Percentiles rank a stretch among this genome's conserved stretches.
phyloP scores from a whole-genome alignment of 2,113 vertebrate genomes.

The Monarcha castaneiventris region DNA sequence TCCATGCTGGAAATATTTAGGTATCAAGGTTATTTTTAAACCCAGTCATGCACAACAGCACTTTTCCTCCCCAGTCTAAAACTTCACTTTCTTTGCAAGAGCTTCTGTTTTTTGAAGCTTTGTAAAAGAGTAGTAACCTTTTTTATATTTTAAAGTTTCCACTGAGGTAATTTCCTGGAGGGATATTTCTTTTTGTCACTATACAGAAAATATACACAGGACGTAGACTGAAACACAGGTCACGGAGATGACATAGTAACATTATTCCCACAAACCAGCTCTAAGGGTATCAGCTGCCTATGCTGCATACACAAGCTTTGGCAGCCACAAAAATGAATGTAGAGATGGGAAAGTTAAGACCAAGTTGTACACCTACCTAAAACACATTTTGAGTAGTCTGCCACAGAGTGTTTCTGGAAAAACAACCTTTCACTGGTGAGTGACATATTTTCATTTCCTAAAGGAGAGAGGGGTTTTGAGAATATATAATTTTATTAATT shows the following conservation, averaged over 20 bases:
- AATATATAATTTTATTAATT: background rate
- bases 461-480: background rate
- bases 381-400: background rate
- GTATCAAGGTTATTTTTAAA: background rate
- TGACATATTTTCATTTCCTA: background rate
- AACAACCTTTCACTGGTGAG: background rate
- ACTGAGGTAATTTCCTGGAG: background rate
- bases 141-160: background rate
- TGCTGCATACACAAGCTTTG: background rate
- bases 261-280: background rate
- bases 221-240: background rate
- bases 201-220: background rate
- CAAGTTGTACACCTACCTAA: background rate
- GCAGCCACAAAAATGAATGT: background rate
- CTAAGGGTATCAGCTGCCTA: background rate
- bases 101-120: background rate
- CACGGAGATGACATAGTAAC: background rate
- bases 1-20: background rate
- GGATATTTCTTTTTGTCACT: background rate
- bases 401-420: background rate
- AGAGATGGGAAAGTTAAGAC: background rate
- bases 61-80: background rate
- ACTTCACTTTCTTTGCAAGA: background rate
- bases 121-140: background rate
- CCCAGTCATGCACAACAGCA: background rate